Evolutionary conservation across 2,113 vertebrate species (phyloP).

Genomic region (Mirounga angustirostris): DNA sequence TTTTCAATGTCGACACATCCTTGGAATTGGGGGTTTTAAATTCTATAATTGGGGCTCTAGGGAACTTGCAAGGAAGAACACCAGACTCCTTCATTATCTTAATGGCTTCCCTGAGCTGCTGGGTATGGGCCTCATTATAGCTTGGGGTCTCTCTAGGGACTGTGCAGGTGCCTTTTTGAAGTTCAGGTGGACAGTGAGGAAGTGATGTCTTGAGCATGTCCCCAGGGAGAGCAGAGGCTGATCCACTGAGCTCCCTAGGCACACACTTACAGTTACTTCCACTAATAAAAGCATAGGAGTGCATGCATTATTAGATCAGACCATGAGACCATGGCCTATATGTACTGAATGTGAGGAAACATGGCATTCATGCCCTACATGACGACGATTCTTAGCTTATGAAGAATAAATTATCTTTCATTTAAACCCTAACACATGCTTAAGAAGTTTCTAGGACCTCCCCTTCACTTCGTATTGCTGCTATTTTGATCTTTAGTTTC

Average conservation of each 20-base stretch:
- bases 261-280: neutral
- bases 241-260: neutral
- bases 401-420: neutral
- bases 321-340: neutral
- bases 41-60: constrained; percentile 65
- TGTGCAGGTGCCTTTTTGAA: constrained; percentile 39
- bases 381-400: neutral
- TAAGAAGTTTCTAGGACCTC: neutral
- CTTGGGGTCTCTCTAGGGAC: neutral
- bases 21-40: constrained; percentile 63
- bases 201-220: neutral
- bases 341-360: neutral
- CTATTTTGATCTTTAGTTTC: neutral
- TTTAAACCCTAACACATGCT: neutral
- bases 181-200: constrained; percentile 37
- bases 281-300: neutral
- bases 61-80: constrained; percentile 32
- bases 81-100: constrained; percentile 54
- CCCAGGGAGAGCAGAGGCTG: neutral
- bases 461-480: neutral
- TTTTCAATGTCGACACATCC: constrained; percentile 39
- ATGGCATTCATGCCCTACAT: neutral
- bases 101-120: neutral
- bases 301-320: neutral
- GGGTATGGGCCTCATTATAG: neutral